Evolutionary conservation across 2,888 invertebrate species (phyloP).

Genomic region (Microplitis manilae): DNA sequence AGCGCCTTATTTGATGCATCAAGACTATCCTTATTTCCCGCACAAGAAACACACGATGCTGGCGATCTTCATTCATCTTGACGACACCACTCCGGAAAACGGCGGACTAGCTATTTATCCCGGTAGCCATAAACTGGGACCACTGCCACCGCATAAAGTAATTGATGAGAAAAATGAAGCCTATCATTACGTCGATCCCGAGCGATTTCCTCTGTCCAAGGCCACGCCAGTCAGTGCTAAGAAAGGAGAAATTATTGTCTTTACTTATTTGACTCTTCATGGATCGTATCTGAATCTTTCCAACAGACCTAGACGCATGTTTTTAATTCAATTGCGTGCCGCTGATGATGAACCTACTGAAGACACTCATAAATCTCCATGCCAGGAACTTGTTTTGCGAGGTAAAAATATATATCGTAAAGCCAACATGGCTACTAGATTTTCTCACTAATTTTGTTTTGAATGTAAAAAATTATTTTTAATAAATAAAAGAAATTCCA

Average conservation of each 20-base stretch:
- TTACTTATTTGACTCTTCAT: constrained; percentile 76
- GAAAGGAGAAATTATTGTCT: constrained; percentile 75
- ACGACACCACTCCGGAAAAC: constrained; percentile 75
- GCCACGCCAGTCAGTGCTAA: constrained; percentile 74
- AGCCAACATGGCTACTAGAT: constrained; percentile 67
- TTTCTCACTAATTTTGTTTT: constrained; percentile 42
- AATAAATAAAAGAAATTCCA: not conserved
- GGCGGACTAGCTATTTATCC: constrained; percentile 77
- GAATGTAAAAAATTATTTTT: not conserved
- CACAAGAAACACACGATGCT: constrained; percentile 75
- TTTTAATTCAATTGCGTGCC: constrained; percentile 74
- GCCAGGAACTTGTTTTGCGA: constrained; percentile 75
- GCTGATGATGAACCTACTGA: constrained; percentile 74
- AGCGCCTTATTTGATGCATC: constrained; percentile 76
- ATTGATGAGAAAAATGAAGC: constrained; percentile 67
- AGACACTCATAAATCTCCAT: constrained; percentile 71
- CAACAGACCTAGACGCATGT: constrained; percentile 73
- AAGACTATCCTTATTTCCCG: constrained; percentile 78
- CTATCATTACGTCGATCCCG: constrained; percentile 74
- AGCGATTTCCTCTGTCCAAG: constrained; percentile 71
- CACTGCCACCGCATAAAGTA: constrained; percentile 73
- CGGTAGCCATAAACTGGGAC: constrained; percentile 76
- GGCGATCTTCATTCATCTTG: constrained; percentile 76
- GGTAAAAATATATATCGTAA: constrained; percentile 71
- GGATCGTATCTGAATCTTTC: constrained; percentile 75